Percentiles rank a stretch among this genome's conserved stretches.
These are phyloP conservation scores for Trachelus iudaicus DNA, from an alignment of 2,888 invertebrate genomes.

Conservation along the genomic window DNA sequence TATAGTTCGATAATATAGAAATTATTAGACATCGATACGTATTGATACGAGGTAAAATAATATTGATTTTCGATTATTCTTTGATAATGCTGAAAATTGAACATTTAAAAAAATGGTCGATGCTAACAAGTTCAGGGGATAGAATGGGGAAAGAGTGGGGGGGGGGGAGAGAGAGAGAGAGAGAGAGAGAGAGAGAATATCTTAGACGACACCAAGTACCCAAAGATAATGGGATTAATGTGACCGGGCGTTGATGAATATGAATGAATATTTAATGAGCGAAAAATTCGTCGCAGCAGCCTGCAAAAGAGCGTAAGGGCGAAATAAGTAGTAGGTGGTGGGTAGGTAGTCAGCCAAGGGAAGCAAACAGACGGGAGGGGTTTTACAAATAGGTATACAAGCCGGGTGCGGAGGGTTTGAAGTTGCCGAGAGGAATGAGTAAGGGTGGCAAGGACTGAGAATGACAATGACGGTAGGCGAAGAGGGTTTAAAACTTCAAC, in stretches of 20 bases:
- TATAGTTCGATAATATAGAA: too few species aligned
- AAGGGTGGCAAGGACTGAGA: conserved; percentile 25
- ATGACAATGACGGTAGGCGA: conserved; percentile 48
- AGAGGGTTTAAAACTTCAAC: conserved; percentile 51
- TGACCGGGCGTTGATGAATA: conserved; percentile 38
- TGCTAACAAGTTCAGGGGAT: neutral
- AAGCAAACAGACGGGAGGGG: neutral
- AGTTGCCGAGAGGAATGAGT: neutral
- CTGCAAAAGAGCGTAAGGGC: conserved; percentile 4
- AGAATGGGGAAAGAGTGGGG: neutral
- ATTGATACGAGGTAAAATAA: too few species aligned
- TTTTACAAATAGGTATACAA: neutral
- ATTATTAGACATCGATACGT: too few species aligned
- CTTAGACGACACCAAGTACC: conserved; percentile 28
- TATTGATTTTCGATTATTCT: neutral
- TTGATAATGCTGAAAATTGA: neutral
- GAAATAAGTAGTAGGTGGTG: neutral
- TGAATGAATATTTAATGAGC: conserved; percentile 52
- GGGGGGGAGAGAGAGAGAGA: neutral
- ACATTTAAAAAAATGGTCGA: neutral
- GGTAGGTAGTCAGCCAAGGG: neutral
- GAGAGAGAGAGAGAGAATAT: conserved; percentile 16
- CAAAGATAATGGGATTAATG: conserved; percentile 33
- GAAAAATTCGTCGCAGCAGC: conserved; percentile 47
- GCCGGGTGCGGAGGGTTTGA: conserved; percentile 1